Percentiles rank a stretch among this genome's conserved stretches.
These are phyloP conservation scores for Papilio xuthus DNA, from an alignment of 1,140 invertebrate species.

Conservation along the genomic window DNA sequence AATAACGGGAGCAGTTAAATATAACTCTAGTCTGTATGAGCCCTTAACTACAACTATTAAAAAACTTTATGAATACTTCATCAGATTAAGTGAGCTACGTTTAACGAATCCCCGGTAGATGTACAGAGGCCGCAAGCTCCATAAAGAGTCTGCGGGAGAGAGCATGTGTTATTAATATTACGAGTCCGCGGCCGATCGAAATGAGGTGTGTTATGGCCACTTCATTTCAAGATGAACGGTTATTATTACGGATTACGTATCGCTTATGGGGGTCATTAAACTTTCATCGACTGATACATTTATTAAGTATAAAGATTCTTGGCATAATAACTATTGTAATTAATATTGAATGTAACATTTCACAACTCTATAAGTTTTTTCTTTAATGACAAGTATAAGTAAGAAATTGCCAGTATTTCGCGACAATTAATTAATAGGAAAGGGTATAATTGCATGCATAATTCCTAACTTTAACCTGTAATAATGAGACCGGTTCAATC, in stretches of 20 bases:
- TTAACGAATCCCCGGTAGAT: slow-evolving; percentile 2
- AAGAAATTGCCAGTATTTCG: too few relatives aligned
- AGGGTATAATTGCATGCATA: too few relatives aligned
- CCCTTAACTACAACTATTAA: background rate
- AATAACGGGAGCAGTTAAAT: background rate
- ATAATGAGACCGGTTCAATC: background rate
- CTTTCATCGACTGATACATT: slow-evolving; percentile 10
- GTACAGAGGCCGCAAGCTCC: slow-evolving; percentile 37
- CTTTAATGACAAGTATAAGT: too few relatives aligned
- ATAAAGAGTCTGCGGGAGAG: slow-evolving; percentile 47
- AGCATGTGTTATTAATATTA: slow-evolving; percentile 43
- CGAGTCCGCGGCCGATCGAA: slow-evolving; percentile 27
- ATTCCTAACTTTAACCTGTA: too few relatives aligned
- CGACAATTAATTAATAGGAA: too few relatives aligned
- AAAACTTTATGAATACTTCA: slow-evolving; percentile 4
- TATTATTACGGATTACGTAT: slow-evolving; percentile 29
- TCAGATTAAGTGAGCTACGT: slow-evolving; percentile 13
- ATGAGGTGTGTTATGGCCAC: slow-evolving; percentile 27
- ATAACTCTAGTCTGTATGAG: background rate
- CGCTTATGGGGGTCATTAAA: slow-evolving; percentile 14
- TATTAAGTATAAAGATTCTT: background rate
- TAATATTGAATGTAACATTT: background rate
- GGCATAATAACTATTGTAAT: background rate
- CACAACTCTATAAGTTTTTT: too few relatives aligned
- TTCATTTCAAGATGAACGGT: slow-evolving; percentile 22